phyloP scores from a whole-genome alignment of 2,113 vertebrate genomes.

The Fregata magnificens region DNA sequence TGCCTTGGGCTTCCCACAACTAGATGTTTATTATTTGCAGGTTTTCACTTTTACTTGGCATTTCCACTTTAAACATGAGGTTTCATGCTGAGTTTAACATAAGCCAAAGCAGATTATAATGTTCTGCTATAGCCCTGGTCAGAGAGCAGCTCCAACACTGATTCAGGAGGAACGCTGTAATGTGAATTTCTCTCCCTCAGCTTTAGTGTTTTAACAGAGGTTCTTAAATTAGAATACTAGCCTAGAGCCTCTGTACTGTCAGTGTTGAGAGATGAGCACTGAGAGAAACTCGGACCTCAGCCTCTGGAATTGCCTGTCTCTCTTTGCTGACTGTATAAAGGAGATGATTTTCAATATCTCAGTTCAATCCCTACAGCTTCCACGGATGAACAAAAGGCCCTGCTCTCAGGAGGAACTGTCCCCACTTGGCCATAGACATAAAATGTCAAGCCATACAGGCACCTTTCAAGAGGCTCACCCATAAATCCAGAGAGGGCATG shows the following conservation, averaged over 20 bases:
- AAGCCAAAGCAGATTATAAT: neutral
- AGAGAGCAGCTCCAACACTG: neutral
- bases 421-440: neutral
- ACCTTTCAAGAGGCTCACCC: neutral
- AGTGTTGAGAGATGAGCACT: neutral
- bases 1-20: neutral
- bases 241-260: neutral
- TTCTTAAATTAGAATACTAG: neutral
- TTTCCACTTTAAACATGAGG: neutral
- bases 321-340: neutral
- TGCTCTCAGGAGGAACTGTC: neutral
- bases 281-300: neutral
- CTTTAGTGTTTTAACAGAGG: neutral
- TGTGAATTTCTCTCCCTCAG: neutral
- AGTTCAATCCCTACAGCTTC: neutral
- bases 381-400: neutral
- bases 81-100: neutral
- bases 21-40: neutral
- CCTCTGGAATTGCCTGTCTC: neutral
- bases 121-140: neutral
- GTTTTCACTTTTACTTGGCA: neutral
- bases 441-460: neutral
- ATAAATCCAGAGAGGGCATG: neutral
- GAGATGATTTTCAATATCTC: neutral
- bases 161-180: neutral